Percentiles rank a stretch among this genome's conserved stretches.
phyloP scores from a whole-genome alignment of 2,113 vertebrate species.

The Syngnathus typhle region DNA sequence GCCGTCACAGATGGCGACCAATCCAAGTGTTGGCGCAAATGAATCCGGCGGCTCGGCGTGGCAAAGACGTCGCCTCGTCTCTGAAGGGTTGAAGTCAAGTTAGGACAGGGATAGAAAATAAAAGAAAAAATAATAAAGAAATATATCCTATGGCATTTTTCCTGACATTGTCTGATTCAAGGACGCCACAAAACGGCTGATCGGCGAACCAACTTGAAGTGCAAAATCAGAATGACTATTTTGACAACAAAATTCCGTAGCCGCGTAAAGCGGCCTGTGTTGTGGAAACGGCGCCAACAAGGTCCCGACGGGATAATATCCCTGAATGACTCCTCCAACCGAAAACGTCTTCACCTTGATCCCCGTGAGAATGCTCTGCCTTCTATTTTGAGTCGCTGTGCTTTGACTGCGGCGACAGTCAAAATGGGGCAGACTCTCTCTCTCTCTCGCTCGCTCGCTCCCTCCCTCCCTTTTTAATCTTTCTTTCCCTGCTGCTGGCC shows the following conservation, averaged over 20 bases:
- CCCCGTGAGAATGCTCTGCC: constrained; percentile 45
- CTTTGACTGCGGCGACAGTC: constrained; percentile 45
- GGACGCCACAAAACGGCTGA: too few species aligned
- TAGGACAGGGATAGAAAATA: not conserved
- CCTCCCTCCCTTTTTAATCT: not conserved
- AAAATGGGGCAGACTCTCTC: constrained; percentile 18
- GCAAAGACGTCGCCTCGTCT: constrained; percentile 5
- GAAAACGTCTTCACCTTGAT: constrained; percentile 50
- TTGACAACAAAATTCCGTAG: not conserved
- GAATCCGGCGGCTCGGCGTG: constrained; percentile 44
- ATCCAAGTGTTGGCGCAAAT: constrained; percentile 46
- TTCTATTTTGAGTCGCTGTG: constrained; percentile 61
- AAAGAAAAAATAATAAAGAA: too few species aligned
- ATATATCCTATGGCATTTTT: too few species aligned
- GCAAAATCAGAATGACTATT: not conserved
- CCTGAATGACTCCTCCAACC: constrained; percentile 34
- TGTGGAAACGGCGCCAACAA: not conserved
- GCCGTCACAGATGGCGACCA: constrained; percentile 46
- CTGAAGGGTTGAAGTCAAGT: not conserved
- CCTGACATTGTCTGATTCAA: too few species aligned
- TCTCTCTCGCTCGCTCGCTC: not conserved
- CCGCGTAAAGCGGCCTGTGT: not conserved
- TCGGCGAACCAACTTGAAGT: too few species aligned
- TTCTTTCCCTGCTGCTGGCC: constrained; percentile 14
- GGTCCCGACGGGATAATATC: constrained; percentile 33